These are phyloP conservation scores for Enteromius anoplus DNA, from an alignment of 2,797 vertebrate species.

Conservation along the genomic window DNA sequence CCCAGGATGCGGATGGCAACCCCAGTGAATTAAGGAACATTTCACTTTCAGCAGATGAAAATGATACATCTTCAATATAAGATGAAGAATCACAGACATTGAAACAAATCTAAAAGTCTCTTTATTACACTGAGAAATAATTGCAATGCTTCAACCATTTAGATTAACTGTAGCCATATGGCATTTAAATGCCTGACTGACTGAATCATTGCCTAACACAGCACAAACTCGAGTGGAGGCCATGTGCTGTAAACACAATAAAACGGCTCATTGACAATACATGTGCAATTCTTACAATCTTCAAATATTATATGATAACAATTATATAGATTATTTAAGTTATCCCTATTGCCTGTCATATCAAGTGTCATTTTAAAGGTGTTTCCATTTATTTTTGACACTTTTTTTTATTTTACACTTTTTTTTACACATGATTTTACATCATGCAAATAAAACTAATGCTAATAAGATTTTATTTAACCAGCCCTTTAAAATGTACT, in stretches of 20 bases:
- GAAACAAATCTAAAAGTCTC: neutral
- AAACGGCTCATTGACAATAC: neutral
- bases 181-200: neutral
- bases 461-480: neutral
- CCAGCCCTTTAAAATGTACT: neutral
- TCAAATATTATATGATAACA: neutral
- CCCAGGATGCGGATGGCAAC: conserved; percentile 4
- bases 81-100: neutral
- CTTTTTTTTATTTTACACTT: neutral
- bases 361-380: neutral
- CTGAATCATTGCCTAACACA: conserved; percentile 10
- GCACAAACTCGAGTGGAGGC: neutral
- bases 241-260: neutral
- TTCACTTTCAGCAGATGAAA: conserved; percentile 9
- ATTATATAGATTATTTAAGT: neutral
- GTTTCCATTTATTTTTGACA: neutral
- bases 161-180: neutral
- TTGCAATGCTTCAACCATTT: neutral
- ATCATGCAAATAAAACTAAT: neutral
- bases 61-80: neutral
- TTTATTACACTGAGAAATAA: neutral
- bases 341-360: neutral
- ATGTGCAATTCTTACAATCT: neutral
- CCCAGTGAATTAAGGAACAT: neutral
- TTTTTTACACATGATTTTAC: neutral